These are phyloP conservation scores for Trachelipus rathkii DNA, from an alignment of 1,140 invertebrate genomes.

Conservation along the genomic window DNA sequence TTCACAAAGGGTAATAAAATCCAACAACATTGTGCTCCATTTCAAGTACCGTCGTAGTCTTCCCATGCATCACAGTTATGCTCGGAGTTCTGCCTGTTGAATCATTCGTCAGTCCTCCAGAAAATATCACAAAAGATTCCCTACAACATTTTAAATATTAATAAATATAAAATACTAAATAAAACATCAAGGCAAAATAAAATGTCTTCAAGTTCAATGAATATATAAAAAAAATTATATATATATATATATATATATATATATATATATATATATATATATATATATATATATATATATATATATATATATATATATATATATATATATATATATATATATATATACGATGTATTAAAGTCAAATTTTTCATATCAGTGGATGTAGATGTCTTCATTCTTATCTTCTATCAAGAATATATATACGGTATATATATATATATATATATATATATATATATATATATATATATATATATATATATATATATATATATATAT, in stretches of 20 bases:
- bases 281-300: conserved; percentile 32
- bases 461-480: too few species aligned
- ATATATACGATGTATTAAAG: too few species aligned
- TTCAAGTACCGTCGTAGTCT: conserved; percentile 92
- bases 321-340: conserved; percentile 14
- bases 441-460: too few species aligned
- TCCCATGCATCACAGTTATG: conserved; percentile 91
- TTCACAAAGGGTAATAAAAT: conserved; percentile 93
- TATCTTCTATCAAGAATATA: too few species aligned
- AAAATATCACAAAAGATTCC: conserved; percentile 88
- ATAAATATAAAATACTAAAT: not conserved
- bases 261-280: conserved; percentile 30
- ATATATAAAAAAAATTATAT: not conserved
- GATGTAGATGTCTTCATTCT: too few species aligned
- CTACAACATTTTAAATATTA: conserved; percentile 48
- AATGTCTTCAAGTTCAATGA: not conserved
- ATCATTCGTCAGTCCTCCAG: conserved; percentile 86
- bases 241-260: conserved; percentile 17
- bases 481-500: too few species aligned
- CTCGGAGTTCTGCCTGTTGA: conserved; percentile 84
- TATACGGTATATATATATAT: too few species aligned
- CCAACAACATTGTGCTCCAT: conserved; percentile 98
- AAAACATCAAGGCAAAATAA: conserved; percentile 8
- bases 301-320: conserved; percentile 32
- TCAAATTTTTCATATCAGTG: too few species aligned